These are phyloP conservation scores for Anas platyrhynchos DNA, from an alignment of 2,113 vertebrate species.

Conservation along the genomic window DNA sequence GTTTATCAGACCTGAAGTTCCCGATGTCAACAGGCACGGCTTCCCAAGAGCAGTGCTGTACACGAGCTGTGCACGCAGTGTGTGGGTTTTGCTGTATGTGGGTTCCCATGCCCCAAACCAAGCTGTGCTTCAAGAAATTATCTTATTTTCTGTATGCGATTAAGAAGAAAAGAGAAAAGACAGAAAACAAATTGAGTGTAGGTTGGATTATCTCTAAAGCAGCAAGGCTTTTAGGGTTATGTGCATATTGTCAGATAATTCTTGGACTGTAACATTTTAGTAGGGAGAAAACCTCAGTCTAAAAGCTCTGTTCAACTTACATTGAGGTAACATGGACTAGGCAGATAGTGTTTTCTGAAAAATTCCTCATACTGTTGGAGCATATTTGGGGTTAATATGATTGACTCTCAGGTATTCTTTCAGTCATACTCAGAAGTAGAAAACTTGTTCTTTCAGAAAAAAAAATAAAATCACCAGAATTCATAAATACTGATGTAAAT, in stretches of 20 bases:
- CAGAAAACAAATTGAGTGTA: neutral
- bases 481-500: neutral
- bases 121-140: neutral
- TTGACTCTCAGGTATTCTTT: neutral
- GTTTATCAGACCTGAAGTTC: neutral
- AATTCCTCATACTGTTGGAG: neutral
- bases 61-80: accelerated
- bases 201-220: neutral
- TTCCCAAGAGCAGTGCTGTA: neutral
- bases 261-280: neutral
- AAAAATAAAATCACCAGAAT: neutral
- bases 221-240: neutral
- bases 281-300: neutral
- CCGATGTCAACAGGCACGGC: neutral
- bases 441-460: neutral
- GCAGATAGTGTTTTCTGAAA: neutral
- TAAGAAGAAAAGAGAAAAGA: neutral
- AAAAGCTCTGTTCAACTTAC: neutral
- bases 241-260: neutral
- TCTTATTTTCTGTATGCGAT: neutral
- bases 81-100: neutral
- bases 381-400: neutral
- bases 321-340: neutral
- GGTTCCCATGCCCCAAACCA: neutral
- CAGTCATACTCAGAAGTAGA: neutral